phyloP scores from a whole-genome alignment of 2,113 vertebrate genomes.

The Dromiciops gliroides region DNA sequence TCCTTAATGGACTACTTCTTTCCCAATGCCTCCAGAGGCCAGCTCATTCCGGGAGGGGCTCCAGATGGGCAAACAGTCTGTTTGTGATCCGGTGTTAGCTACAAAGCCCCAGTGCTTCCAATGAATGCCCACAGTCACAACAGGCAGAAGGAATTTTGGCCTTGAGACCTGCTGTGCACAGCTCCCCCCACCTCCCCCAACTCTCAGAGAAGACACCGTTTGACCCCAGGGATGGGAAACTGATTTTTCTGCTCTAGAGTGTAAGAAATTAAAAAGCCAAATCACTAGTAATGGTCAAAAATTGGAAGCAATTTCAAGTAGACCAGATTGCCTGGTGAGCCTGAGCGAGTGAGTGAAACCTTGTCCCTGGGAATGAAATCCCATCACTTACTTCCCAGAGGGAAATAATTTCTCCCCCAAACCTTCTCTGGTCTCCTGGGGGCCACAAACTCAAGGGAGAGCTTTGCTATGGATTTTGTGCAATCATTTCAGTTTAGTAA shows the following conservation, averaged over 20 bases:
- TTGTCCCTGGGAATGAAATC: not conserved
- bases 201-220: not conserved
- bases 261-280: slow-evolving; percentile 2
- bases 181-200: not conserved
- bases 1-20: slow-evolving; percentile 35
- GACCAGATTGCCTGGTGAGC: not conserved
- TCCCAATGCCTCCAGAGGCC: not conserved
- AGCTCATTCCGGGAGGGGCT: not conserved
- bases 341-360: not conserved
- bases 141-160: not conserved
- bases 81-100: not conserved
- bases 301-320: not conserved
- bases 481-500: not conserved
- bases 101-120: not conserved
- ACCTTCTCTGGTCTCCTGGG: not conserved
- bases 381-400: not conserved
- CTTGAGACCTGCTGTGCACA: not conserved
- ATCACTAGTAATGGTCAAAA: not conserved
- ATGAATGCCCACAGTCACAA: not conserved
- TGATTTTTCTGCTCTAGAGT: not conserved
- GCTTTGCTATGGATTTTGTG: not conserved
- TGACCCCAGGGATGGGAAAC: not conserved
- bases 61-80: not conserved
- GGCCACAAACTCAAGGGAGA: not conserved
- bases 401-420: slow-evolving; percentile 11